phyloP scores from a whole-genome alignment of 2,113 vertebrate species.

The Sylvilagus bachmani region DNA sequence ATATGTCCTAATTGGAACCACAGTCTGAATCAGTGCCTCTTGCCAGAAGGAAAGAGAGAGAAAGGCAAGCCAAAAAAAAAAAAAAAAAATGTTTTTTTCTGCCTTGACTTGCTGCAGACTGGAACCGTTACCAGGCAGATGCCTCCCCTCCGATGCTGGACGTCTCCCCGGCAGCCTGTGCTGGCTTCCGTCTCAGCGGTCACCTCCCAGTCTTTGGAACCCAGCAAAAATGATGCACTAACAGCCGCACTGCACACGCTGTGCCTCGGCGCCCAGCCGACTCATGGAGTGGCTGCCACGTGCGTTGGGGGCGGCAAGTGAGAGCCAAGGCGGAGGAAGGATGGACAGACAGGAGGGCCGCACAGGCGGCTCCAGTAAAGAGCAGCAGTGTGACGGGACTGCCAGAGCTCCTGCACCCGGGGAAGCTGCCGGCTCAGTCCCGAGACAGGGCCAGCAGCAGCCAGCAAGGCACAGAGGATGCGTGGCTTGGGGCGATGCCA shows the following conservation, averaged over 20 bases:
- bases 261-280: rapidly evolving
- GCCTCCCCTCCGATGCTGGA: not conserved
- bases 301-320: rapidly evolving
- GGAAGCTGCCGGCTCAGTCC: not conserved
- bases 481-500: rapidly evolving
- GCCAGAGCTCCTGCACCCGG: not conserved
- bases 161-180: not conserved
- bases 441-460: not conserved
- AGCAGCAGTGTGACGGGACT: not conserved
- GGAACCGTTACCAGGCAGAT: not conserved
- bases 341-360: too few relatives aligned
- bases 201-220: not conserved
- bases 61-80: not conserved
- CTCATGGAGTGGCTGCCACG: not conserved
- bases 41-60: constrained; percentile 50
- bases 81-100: not conserved
- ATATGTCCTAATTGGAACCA: constrained; percentile 73
- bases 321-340: not conserved
- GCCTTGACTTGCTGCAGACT: constrained; percentile 28
- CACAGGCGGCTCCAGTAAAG: not conserved
- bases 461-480: rapidly evolving
- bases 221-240: not conserved
- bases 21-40: constrained; percentile 53
- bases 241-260: not conserved
- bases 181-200: not conserved